Evolutionary conservation across 2,888 invertebrate genomes (phyloP), one percentile per base, ranked within the genome.

Genomic region (Pomacea canaliculata): DNA sequence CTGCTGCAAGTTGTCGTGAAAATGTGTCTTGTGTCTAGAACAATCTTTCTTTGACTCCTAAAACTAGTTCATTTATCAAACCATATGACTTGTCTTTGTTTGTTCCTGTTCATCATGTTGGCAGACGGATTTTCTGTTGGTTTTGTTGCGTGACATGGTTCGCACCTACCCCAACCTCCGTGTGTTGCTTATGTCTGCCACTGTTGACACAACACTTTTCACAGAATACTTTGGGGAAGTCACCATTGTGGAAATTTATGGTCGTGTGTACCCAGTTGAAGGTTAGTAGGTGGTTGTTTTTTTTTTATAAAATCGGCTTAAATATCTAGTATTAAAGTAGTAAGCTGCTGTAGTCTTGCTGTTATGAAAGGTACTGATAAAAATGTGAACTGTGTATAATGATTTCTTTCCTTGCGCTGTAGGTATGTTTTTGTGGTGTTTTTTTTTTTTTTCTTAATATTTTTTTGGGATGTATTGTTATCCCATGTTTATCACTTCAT

Each of bases 101-200:
- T 37, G 37, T 37, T 37, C 37, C 37, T 37, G 37, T 37, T 1
- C 4, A 23, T 51, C 68, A 8, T 63, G 37, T 37, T 79, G 88
- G 46, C 81, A 92, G 92, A 97, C 97, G 7, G 99, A 99, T 90
- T 99, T 99, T 87, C 93, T 98, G 2, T 93, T 99, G 92, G 97
- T 99, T 72, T 94, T 99, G 1, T 92, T 99, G 7, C 93, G 97
- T 10, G 99, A 99, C 90, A 97, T 99, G 97, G 94, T 97, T 2
- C 95, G 95, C 81, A 94, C 95, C 0, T 97, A 96, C 92, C 97
- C 97, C 0, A 96, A 98, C 84, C 91, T 99, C 48, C 93, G 97
- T 60, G 94, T 99, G 13, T 95, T 99, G 75, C 94, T 99, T 56
- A 99, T 99, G 99, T 98, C 98, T 0, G 99, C 99, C 16, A 99